Evolutionary conservation across 2,113 vertebrate species (phyloP).

Genomic region (Guaruba guarouba): DNA sequence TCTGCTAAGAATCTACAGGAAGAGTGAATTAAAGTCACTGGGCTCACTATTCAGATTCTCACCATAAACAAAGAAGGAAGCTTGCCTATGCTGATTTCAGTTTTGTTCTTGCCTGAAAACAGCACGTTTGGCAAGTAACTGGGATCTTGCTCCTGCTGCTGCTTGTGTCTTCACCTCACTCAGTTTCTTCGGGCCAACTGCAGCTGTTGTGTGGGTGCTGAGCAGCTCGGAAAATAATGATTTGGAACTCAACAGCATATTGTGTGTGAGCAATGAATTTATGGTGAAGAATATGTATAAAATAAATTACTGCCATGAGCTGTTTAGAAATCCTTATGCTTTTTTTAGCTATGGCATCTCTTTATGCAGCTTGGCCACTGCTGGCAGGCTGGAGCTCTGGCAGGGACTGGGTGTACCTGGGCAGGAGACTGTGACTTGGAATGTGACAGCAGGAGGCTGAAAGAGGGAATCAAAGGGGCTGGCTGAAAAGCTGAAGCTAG

Average conservation of each 20-base stretch:
- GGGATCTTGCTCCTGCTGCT: conserved; percentile 15
- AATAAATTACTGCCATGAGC: not conserved
- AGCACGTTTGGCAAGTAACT: conserved; percentile 35
- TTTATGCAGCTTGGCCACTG: not conserved
- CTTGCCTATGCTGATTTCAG: conserved; percentile 5
- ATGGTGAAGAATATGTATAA: conserved; percentile 32
- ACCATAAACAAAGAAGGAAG: conserved; percentile 18
- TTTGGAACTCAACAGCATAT: conserved; percentile 36
- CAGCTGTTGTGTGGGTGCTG: conserved; percentile 46
- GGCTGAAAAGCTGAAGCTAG: not conserved
- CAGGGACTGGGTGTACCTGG: not conserved
- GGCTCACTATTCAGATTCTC: not conserved
- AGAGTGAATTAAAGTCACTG: not conserved
- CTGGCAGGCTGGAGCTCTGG: not conserved
- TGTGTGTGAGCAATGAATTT: conserved; percentile 11
- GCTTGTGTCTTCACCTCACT: conserved; percentile 54
- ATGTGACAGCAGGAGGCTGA: rapidly evolving
- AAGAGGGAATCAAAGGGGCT: not conserved
- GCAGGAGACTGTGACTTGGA: not conserved
- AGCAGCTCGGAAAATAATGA: conserved; percentile 54
- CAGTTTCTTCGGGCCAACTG: not conserved
- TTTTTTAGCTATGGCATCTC: not conserved
- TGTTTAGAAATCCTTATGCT: not conserved
- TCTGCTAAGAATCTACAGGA: not conserved
- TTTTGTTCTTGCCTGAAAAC: not conserved